phyloP scores from a whole-genome alignment of 2,797 vertebrate species.

The Taenioides sp. region DNA sequence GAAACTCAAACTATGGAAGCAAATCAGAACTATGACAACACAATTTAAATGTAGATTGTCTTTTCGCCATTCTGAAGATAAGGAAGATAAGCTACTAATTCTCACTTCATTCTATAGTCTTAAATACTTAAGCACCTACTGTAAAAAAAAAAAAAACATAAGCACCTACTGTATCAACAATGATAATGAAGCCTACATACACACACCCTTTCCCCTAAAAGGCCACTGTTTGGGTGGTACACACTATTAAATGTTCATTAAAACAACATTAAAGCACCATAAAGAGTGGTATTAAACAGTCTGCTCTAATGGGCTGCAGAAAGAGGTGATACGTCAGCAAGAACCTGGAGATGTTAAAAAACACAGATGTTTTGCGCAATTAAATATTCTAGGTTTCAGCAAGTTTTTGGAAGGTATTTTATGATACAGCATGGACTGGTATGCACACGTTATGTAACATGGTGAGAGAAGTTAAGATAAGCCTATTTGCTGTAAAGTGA shows the following conservation, averaged over 20 bases:
- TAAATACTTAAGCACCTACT: background rate
- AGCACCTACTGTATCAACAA: background rate
- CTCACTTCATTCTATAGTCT: constrained; percentile 3
- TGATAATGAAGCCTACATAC: background rate
- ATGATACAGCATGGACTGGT: background rate
- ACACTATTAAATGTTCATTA: constrained; percentile 13
- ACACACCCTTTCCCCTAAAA: background rate
- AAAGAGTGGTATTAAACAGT: constrained; percentile 9
- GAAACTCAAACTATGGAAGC: background rate
- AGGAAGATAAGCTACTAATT: constrained; percentile 6
- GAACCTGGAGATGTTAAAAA: constrained; percentile 17
- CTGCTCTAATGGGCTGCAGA: constrained; percentile 30
- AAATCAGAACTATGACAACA: background rate
- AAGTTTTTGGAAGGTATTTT: background rate
- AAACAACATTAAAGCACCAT: constrained; percentile 14
- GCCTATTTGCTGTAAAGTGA: background rate
- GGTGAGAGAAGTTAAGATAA: background rate
- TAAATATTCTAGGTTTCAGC: constrained; percentile 10
- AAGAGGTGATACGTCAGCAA: constrained; percentile 18
- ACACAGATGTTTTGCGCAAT: constrained; percentile 8
- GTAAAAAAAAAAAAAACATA: background rate
- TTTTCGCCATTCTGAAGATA: constrained; percentile 33
- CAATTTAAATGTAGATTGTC: constrained; percentile 5
- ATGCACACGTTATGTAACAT: background rate
- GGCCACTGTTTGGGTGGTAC: background rate